A percentile compares a stretch with the other conserved stretches of the same genome.
Evolutionary conservation across 1,140 invertebrate genomes (phyloP).

Genomic region (Lasioglossum albipes): DNA sequence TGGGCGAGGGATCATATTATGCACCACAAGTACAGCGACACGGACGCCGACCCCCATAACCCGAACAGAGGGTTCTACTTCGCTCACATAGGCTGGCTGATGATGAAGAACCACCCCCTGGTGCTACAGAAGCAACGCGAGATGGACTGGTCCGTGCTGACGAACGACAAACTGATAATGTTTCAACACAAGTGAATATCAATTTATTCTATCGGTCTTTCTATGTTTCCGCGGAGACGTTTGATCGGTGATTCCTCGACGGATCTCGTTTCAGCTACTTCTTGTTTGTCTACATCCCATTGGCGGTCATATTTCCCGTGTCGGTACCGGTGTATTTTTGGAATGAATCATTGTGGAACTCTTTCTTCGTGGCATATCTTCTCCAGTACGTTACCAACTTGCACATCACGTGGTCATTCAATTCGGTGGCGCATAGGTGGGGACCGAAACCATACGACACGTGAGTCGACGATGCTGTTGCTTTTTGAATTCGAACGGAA

Average conservation of each 20-base stretch:
- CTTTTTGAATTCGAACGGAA: too few relatives aligned
- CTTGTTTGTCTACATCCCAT: slow-evolving; percentile 85
- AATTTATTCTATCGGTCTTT: background rate
- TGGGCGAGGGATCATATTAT: too few relatives aligned
- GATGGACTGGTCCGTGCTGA: slow-evolving; percentile 84
- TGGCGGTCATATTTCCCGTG: slow-evolving; percentile 88
- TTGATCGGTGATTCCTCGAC: too few relatives aligned
- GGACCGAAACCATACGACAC: slow-evolving; percentile 70
- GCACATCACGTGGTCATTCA: slow-evolving; percentile 7
- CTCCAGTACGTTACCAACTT: background rate
- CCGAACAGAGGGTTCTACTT: too few relatives aligned
- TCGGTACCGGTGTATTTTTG: slow-evolving; percentile 88
- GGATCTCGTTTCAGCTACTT: slow-evolving; percentile 82
- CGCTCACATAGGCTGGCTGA: too few relatives aligned
- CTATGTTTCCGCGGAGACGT: too few relatives aligned
- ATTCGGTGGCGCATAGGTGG: slow-evolving; percentile 16
- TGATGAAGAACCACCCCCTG: slow-evolving; percentile 59
- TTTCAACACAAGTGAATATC: slow-evolving; percentile 83
- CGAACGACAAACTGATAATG: slow-evolving; percentile 82
- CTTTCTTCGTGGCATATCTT: slow-evolving; percentile 12
- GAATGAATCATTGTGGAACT: slow-evolving; percentile 85
- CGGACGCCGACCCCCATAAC: too few relatives aligned
- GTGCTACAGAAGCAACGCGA: slow-evolving; percentile 83
- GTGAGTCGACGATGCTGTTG: slow-evolving; percentile 68
- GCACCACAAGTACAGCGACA: too few relatives aligned